Conservation (phyloP, 2,113 vertebrate genomes). For the Lepisosteus oculatus region DNA sequence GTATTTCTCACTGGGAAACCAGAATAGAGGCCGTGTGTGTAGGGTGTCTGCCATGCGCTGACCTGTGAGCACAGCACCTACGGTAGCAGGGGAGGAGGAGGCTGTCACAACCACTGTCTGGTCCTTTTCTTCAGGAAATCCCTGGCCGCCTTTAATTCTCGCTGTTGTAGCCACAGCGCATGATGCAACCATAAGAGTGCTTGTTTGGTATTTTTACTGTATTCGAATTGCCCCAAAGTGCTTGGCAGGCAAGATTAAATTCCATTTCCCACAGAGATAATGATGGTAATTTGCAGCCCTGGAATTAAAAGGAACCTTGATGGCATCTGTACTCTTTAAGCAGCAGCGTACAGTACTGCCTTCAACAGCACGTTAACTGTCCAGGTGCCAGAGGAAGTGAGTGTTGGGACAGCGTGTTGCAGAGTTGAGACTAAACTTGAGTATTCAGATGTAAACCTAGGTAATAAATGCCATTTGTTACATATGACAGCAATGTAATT, state of each 20-base stretch:
- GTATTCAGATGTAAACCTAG: too few species aligned
- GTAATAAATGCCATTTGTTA: too few species aligned
- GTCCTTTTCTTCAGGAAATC: too few species aligned
- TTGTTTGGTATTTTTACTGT: constrained; percentile 8
- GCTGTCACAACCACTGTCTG: too few species aligned
- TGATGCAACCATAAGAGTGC: background rate
- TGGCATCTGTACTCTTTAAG: background rate
- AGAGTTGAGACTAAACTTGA: too few species aligned
- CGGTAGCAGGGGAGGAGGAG: too few species aligned
- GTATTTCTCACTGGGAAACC: too few species aligned
- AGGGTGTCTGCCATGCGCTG: too few species aligned
- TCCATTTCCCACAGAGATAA: constrained; percentile 14
- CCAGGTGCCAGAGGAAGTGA: background rate
- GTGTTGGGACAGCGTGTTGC: background rate
- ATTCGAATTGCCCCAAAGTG: background rate
- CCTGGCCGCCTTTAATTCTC: background rate
- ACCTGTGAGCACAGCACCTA: too few species aligned
- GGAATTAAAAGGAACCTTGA: background rate
- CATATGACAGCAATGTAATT: too few species aligned
- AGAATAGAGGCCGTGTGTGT: too few species aligned
- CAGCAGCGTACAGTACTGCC: background rate
- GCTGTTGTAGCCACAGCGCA: background rate
- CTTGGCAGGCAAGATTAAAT: constrained; percentile 1
- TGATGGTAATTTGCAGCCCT: constrained; percentile 5
- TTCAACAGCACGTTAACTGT: background rate